Conservation (phyloP, 92 coral and sea anemone species). For the Phenganax marumi region DNA sequence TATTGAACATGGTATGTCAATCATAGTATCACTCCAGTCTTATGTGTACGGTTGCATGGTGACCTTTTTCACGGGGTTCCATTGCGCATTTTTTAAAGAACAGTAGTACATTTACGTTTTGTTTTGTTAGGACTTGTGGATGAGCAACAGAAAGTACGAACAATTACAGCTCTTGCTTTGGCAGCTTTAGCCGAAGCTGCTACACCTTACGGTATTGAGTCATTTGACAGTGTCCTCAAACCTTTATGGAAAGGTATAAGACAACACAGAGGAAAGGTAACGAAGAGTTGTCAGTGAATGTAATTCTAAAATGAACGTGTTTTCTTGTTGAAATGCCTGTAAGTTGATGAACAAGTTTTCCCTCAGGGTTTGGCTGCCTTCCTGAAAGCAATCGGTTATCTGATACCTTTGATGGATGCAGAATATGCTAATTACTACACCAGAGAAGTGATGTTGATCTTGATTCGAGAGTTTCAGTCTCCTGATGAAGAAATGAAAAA, state of each 20-base stretch:
- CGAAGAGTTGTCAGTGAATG: too few species aligned
- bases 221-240: slow-evolving; percentile 98
- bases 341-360: slow-evolving; percentile 1
- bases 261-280: slow-evolving; percentile 99
- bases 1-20: slow-evolving; percentile 90
- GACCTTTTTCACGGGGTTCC: not conserved
- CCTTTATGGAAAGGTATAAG: slow-evolving; percentile 99
- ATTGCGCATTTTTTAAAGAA: not conserved
- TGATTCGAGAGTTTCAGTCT: slow-evolving; percentile 99
- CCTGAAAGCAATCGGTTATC: slow-evolving; percentile 96
- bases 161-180: slow-evolving; percentile 99
- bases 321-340: not conserved
- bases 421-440: slow-evolving; percentile 99
- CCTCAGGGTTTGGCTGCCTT: slow-evolving; percentile 96
- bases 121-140: slow-evolving; percentile 78
- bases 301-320: not conserved
- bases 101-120: not conserved
- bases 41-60: too few species aligned
- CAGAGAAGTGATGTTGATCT: slow-evolving; percentile 97
- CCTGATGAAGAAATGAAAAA: slow-evolving; percentile 99
- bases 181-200: slow-evolving; percentile 99
- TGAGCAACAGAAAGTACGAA: slow-evolving; percentile 98
- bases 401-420: slow-evolving; percentile 98
- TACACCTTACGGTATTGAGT: slow-evolving; percentile 99
- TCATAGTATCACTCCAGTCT: not conserved